Base-by-base conservation (phyloP, 2,113 vertebrate species). In the Cynoglossus semilaevis region DNA sequence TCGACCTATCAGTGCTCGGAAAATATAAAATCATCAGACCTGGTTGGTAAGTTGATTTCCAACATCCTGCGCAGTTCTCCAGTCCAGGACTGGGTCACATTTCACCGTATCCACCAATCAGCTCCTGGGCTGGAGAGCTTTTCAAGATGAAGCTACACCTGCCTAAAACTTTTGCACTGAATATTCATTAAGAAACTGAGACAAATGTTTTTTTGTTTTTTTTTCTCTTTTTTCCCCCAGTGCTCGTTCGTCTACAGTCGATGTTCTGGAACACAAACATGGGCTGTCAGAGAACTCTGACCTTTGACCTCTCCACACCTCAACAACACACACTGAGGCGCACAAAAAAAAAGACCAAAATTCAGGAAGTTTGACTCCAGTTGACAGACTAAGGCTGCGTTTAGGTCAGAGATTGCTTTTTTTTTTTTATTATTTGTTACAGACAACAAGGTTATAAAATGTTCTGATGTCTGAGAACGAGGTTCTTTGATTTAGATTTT, bases 21-120 rank as follows among this genome's bases (percentile, higher is more conserved):
- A 94, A 88, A 54, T 98, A 93, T 82, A 85, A 64, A 45, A 76
- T 99, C 72, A 94, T 99, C 66, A 89, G 97, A 59, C 86, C 93
- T 16, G 97, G 97, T 70, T 97, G 96, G 97, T 99, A 82, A 92
- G 94, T 80, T 45, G 12, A 3, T 38, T 1, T 38, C 22, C 3
- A 6, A 4, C 22, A 29, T n/a, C n/a, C n/a, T n/a, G n/a, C n/a
- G n/a, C n/a, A n/a, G 22, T 29, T 29, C 22, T 29, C 22, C 22
- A 29, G 22, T 29, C 22, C 22, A 29, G 22, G 22, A 29, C 22
- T 29, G 22, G 22, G 22, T 29, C 22, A 29, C n/a, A n/a, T n/a
- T n/a, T n/a, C n/a, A n/a, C n/a, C n/a, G n/a, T n/a, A 29, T 29
- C 22, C 6, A 29, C 22, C 22, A 29, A 29, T 29, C 22, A 29